Evolutionary conservation across 2,888 invertebrate species (phyloP).

Genomic region (Agonum fuliginosum): DNA sequence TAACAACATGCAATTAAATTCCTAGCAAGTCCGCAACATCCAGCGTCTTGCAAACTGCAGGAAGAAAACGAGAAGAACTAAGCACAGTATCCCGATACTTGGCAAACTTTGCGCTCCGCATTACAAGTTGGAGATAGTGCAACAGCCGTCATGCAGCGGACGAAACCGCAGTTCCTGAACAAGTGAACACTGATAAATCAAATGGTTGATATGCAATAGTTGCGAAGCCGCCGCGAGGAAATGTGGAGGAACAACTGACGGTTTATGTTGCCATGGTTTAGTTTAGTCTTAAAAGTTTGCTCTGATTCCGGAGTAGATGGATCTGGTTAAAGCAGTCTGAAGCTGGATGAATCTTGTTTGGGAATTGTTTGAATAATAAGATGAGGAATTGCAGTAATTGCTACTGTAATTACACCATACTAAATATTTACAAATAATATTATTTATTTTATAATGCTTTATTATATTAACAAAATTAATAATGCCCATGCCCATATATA

Average conservation of each 20-base stretch:
- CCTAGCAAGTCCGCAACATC: background rate
- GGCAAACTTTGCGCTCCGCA: background rate
- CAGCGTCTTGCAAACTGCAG: background rate
- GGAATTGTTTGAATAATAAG: too few species aligned
- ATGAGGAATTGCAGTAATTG: too few species aligned
- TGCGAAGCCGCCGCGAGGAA: conserved; percentile 38
- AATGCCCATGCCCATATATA: too few species aligned
- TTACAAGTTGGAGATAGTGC: conserved; percentile 32
- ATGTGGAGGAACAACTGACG: background rate
- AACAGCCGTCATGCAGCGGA: conserved; percentile 35
- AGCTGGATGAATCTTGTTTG: too few species aligned
- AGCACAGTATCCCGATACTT: conserved; percentile 20
- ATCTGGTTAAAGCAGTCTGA: too few species aligned
- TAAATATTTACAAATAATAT: too few species aligned
- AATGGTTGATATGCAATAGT: conserved; percentile 54
- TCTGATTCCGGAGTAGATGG: too few species aligned
- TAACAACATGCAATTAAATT: conserved; percentile 34
- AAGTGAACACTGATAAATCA: conserved; percentile 50
- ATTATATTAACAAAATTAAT: too few species aligned
- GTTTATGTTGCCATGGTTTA: too few species aligned
- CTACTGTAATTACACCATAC: too few species aligned
- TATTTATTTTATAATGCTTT: too few species aligned
- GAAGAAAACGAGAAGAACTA: conserved; percentile 32
- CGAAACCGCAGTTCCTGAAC: conserved; percentile 44
- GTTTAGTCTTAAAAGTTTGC: too few species aligned